These are phyloP conservation scores for Motacilla tschutschensis DNA, from an alignment of 2,113 vertebrate species.

Conservation along the genomic window DNA sequence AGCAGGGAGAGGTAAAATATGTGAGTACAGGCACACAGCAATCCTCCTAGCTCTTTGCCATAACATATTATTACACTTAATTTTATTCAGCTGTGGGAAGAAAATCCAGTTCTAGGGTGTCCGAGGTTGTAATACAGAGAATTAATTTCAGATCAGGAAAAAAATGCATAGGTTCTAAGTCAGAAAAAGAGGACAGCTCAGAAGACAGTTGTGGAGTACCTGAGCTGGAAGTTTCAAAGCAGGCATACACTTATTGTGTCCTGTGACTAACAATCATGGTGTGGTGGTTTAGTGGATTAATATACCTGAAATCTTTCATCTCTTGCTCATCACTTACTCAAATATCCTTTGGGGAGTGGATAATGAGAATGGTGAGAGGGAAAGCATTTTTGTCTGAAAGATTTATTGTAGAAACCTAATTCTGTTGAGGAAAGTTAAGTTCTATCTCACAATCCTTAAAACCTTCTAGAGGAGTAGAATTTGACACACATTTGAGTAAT, in stretches of 20 bases:
- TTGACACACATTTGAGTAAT: neutral
- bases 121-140: neutral
- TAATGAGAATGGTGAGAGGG: neutral
- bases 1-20: neutral
- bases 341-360: rapidly evolving
- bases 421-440: neutral
- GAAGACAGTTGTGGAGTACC: neutral
- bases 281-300: neutral
- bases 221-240: neutral
- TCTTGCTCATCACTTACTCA: neutral
- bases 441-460: neutral
- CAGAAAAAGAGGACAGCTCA: neutral
- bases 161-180: neutral
- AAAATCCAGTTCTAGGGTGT: neutral
- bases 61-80: neutral
- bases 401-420: neutral
- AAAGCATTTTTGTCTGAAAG: neutral
- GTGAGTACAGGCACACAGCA: neutral
- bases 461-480: neutral
- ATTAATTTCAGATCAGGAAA: neutral
- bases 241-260: neutral
- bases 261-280: neutral
- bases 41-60: neutral
- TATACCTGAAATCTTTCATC: neutral
- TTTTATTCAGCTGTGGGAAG: neutral